A percentile compares a stretch with the other conserved stretches of the same genome.
These are phyloP conservation scores for Polydrusus pterygomalis DNA, from an alignment of 2,888 invertebrate species.

Conservation along the genomic window DNA sequence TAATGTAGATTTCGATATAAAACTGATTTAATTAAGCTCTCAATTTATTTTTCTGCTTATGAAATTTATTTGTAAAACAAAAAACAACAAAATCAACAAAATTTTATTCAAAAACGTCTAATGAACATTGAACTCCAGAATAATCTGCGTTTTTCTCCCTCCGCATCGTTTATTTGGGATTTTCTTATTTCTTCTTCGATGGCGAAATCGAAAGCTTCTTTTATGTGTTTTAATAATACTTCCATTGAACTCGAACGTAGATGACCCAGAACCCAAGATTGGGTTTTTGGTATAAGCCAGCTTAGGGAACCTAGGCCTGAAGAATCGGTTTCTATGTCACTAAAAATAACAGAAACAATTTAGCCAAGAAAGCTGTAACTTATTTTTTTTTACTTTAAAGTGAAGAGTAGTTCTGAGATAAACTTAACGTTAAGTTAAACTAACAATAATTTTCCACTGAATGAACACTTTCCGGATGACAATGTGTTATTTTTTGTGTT, in stretches of 20 bases:
- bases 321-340: conserved; percentile 67
- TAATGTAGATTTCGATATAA: too few relatives aligned
- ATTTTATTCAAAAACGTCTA: conserved; percentile 5
- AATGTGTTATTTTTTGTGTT: too few relatives aligned
- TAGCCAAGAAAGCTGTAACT: too few relatives aligned
- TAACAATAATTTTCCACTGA: too few relatives aligned
- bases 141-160: conserved; percentile 30
- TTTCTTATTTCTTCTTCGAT: conserved; percentile 57
- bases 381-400: too few relatives aligned
- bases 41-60: neutral
- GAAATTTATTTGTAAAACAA: neutral
- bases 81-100: neutral
- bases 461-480: too few relatives aligned
- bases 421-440: too few relatives aligned
- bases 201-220: conserved; percentile 64
- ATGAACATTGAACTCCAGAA: conserved; percentile 44
- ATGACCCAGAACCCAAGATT: conserved; percentile 66
- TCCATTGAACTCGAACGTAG: conserved; percentile 62
- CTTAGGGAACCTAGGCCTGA: conserved; percentile 67
- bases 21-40: too few relatives aligned
- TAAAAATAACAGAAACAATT: conserved; percentile 62
- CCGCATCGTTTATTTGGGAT: conserved; percentile 17
- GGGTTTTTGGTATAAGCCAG: conserved; percentile 65
- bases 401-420: too few relatives aligned
- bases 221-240: conserved; percentile 63